These are phyloP conservation scores for Microplitis demolitor DNA, from an alignment of 1,140 invertebrate genomes.

Conservation along the genomic window DNA sequence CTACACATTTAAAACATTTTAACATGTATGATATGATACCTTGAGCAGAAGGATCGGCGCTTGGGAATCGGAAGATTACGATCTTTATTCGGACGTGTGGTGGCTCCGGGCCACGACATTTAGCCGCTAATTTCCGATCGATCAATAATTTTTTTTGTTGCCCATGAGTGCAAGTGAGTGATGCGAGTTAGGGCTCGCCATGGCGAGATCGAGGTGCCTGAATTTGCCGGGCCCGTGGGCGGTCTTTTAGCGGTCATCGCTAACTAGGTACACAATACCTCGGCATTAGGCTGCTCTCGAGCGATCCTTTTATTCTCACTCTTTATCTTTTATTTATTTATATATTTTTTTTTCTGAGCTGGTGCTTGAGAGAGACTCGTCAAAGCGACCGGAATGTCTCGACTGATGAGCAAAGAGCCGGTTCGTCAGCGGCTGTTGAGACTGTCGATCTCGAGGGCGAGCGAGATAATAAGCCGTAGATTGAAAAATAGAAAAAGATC, in stretches of 20 bases:
- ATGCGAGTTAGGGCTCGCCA: not conserved
- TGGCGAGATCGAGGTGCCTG: too few species aligned
- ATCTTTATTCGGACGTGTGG: conserved; percentile 55
- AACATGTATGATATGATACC: too few species aligned
- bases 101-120: conserved; percentile 51
- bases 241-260: conserved; percentile 41
- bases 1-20: not conserved
- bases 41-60: not conserved
- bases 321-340: conserved; percentile 10
- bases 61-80: conserved; percentile 43
- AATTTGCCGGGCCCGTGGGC: conserved; percentile 40
- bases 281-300: conserved; percentile 40
- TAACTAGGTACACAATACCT: conserved; percentile 55
- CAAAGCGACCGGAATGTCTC: not conserved
- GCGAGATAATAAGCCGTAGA: not conserved
- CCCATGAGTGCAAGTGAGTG: conserved; percentile 15
- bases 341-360: conserved; percentile 1
- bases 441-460: too few species aligned
- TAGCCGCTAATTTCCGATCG: conserved; percentile 60
- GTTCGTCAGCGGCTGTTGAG: conserved; percentile 20
- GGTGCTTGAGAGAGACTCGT: not conserved
- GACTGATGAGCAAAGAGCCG: conserved; percentile 2
- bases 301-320: conserved; percentile 14
- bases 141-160: conserved; percentile 49
- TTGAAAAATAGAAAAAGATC: conserved; percentile 39